Base-by-base conservation (phyloP, 2,797 vertebrate genomes). In the Leptoclinus maculatus region DNA sequence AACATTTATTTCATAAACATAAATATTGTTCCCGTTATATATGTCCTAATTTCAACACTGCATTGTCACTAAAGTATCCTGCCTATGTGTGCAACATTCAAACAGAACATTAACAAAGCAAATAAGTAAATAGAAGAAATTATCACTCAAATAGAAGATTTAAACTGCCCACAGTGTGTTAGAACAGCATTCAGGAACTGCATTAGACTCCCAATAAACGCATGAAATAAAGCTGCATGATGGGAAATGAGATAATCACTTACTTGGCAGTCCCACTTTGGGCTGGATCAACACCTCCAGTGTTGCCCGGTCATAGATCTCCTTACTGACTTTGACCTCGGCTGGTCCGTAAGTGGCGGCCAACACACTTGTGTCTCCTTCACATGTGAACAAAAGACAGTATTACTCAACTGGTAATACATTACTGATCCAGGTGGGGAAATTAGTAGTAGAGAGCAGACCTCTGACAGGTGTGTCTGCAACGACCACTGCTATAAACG, bases 241-340 rank as follows among this genome's bases (percentile, higher is more conserved):
- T 23, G 6, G 66, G 32, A 17, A 11, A 43, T 14, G 0, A 41
- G 10, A n/a, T 13, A 3, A 47, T 43, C 34, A 68, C 92, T 86
- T 78, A 97, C 97, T 93, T 51, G 97, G 92, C 41, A 97, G 87
- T 21, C 97, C 97, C 0, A 95, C 94, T 94, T 97, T 98, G 1
- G 96, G 95, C 74, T 97, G 96, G 3, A 98, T 91, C 75, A 97
- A 63, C 81, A 98, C 97, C 84, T 98, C 97, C 63, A 98, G 54
- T 0, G 97, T 98, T 0, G 97, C 96, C 51, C 97, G 94, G 80
- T 98, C 96, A 70, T 97, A 97, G 75, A 97, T 96, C 86, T 98
- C 97, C 78, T 96, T 97, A 87, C 95, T 98, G 84, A 97, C 92
- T 87, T 97, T 97, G 39, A 98, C 97, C 82, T 98, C 97, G 0